A percentile compares a stretch with the other conserved stretches of the same genome.
Conservation (phyloP, 1,140 invertebrate species). For the Bicyclus anynana region DNA sequence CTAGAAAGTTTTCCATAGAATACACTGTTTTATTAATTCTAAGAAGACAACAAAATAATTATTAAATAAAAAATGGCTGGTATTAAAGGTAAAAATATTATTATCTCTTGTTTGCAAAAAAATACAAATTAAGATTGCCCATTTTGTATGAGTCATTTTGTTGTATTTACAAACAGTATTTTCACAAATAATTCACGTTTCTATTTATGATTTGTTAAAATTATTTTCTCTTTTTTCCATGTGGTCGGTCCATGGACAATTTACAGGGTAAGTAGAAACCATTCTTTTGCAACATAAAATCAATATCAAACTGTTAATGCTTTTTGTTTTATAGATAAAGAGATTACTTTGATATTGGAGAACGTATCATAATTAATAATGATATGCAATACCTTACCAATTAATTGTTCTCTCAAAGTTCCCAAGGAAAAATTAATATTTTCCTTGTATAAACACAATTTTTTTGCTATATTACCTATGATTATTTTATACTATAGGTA, state of each 20-base stretch:
- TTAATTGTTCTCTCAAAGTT: no score
- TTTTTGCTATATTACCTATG: no score
- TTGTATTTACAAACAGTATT: conserved; percentile 51
- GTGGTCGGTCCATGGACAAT: conserved; percentile 16
- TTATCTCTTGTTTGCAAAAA: background rate
- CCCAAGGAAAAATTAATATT: no score
- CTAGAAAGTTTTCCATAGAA: conserved; percentile 21
- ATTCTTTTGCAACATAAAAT: no score
- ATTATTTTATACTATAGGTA: no score
- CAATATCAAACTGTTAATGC: no score
- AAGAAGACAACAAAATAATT: conserved; percentile 20
- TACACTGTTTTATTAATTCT: conserved; percentile 21
- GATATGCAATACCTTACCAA: no score
- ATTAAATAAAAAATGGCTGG: conserved; percentile 45
- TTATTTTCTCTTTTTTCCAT: conserved; percentile 47
- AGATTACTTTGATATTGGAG: no score
- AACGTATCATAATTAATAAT: no score
- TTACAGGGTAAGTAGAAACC: background rate
- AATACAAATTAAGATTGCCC: conserved; percentile 2
- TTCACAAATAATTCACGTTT: conserved; percentile 11
- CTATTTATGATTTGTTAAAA: conserved; percentile 15
- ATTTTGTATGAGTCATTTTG: conserved; percentile 44
- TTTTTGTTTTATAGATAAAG: no score
- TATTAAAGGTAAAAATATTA: conserved; percentile 49
- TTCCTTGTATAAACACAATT: no score